Evolutionary conservation across 2,888 invertebrate genomes (phyloP).

Genomic region (Flexamia atlantica): DNA sequence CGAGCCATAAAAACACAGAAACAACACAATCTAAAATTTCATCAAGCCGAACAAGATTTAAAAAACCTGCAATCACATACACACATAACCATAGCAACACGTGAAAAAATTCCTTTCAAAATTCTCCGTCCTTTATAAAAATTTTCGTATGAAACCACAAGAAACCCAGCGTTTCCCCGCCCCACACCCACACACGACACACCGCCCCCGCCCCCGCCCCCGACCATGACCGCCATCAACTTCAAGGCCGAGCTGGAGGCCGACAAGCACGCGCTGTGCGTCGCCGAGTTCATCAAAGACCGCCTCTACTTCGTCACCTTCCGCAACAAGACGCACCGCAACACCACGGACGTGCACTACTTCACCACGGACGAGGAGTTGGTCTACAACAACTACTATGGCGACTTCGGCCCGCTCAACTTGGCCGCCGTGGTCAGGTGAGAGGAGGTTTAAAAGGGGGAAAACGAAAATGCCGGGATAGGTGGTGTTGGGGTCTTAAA

Average conservation of each 20-base stretch:
- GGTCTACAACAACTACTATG: conserved; percentile 95
- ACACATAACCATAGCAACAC: conserved; percentile 22
- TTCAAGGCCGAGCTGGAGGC: conserved; percentile 44
- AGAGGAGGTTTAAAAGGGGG: too few species aligned
- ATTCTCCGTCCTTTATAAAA: conserved; percentile 16
- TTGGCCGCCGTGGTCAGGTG: conserved; percentile 94
- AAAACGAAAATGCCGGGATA: too few species aligned
- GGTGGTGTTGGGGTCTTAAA: too few species aligned
- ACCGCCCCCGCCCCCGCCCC: not conserved
- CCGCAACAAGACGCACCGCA: conserved; percentile 85
- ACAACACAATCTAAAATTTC: not conserved
- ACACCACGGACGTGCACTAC: conserved; percentile 88
- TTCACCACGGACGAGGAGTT: conserved; percentile 94
- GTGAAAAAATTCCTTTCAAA: not conserved
- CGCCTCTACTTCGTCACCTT: conserved; percentile 95
- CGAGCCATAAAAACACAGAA: not conserved
- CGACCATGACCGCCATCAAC: not conserved
- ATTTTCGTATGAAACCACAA: conserved; percentile 27
- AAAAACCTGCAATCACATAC: not conserved
- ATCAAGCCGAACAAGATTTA: too few species aligned
- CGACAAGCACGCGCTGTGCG: conserved; percentile 62
- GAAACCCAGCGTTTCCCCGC: not conserved
- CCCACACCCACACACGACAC: conserved; percentile 10
- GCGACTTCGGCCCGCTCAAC: conserved; percentile 98
- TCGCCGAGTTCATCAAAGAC: conserved; percentile 81